These are phyloP conservation scores for Synergus japonicus DNA, from an alignment of 2,888 invertebrate species.

Conservation along the genomic window DNA sequence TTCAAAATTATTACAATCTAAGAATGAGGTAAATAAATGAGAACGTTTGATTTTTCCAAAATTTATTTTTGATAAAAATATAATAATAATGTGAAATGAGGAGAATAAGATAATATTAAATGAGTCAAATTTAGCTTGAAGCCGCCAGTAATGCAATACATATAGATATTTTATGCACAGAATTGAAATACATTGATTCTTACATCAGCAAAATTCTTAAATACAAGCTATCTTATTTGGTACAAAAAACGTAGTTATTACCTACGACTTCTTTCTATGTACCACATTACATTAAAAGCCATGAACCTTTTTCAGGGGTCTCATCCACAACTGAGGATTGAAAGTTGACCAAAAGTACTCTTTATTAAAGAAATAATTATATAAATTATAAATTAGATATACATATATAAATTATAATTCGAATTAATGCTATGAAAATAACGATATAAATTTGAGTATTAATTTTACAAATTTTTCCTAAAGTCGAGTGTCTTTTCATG, in stretches of 20 bases:
- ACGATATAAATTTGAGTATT: background rate
- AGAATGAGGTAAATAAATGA: too few species aligned
- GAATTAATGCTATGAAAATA: background rate
- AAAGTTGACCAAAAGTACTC: background rate
- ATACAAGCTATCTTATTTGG: background rate
- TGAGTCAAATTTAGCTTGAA: conserved; percentile 50
- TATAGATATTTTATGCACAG: conserved; percentile 4
- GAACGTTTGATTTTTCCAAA: conserved; percentile 38
- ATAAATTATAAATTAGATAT: too few species aligned
- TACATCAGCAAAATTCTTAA: background rate
- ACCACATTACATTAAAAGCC: background rate
- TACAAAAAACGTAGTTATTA: conserved; percentile 2
- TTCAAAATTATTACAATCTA: too few species aligned
- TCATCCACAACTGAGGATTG: background rate
- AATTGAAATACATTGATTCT: conserved; percentile 6
- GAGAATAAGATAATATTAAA: conserved; percentile 50
- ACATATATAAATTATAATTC: too few species aligned
- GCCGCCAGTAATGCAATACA: conserved; percentile 25
- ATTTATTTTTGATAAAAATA: conserved; percentile 56
- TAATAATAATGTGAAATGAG: conserved; percentile 48
- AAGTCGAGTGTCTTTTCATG: conserved; percentile 8
- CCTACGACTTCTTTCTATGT: background rate
- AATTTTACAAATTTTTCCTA: conserved; percentile 10
- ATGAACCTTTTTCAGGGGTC: background rate
- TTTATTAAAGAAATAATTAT: background rate